These are phyloP conservation scores for Capitella teleta DNA, from an alignment of 1,140 invertebrate species.

Conservation along the genomic window DNA sequence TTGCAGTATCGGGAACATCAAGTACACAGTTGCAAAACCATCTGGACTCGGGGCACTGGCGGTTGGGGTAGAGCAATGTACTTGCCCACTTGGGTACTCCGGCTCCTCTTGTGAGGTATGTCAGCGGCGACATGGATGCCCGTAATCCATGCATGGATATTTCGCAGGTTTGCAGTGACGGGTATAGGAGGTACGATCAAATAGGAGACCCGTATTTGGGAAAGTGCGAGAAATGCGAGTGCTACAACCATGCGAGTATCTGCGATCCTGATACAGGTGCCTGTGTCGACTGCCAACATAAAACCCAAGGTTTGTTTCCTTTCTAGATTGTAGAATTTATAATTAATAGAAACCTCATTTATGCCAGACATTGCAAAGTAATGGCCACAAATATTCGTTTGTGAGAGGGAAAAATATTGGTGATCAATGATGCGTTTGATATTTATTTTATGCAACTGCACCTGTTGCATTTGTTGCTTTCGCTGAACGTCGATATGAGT, in stretches of 20 bases:
- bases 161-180: constrained; percentile 50
- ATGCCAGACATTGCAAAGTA: too few species aligned
- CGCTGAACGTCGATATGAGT: too few species aligned
- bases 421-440: too few species aligned
- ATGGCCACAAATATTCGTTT: too few species aligned
- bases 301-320: constrained; percentile 8
- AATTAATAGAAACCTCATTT: too few species aligned
- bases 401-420: too few species aligned
- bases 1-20: constrained; percentile 7
- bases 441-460: too few species aligned
- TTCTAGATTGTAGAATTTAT: background rate
- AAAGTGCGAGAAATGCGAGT: constrained; percentile 7
- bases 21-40: background rate
- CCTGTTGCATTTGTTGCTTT: too few species aligned
- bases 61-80: constrained; percentile 30
- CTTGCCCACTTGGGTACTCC: constrained; percentile 68
- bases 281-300: constrained; percentile 11
- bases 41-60: background rate
- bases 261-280: constrained; percentile 12
- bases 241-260: constrained; percentile 6
- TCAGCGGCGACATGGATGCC: too few species aligned
- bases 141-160: too few species aligned
- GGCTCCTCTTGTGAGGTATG: constrained; percentile 71
- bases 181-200: constrained; percentile 61
- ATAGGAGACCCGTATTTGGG: constrained; percentile 15